phyloP scores from a whole-genome alignment of 2,113 vertebrate genomes.

The Oncorhynchus clarkii region DNA sequence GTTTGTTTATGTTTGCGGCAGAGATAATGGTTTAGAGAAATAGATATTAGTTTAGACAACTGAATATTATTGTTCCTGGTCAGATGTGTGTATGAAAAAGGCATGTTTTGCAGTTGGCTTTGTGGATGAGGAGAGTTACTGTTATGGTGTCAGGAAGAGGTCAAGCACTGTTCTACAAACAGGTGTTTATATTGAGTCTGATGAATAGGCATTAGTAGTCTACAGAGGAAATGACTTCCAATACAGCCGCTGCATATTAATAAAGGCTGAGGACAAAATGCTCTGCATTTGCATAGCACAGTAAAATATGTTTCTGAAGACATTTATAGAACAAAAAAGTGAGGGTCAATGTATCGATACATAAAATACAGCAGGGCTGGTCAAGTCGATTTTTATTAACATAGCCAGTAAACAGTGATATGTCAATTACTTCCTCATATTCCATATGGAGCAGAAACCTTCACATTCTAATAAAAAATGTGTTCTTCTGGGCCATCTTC shows the following conservation, averaged over 20 bases:
- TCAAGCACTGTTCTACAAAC: neutral
- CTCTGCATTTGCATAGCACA: too few species aligned
- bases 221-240: neutral
- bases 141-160: neutral
- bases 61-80: too few species aligned
- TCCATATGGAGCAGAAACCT: conserved; percentile 15
- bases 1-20: too few species aligned
- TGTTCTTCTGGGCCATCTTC: neutral
- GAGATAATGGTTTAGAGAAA: too few species aligned
- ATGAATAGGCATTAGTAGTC: neutral
- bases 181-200: neutral
- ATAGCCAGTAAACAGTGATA: conserved; percentile 45
- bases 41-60: too few species aligned
- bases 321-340: neutral
- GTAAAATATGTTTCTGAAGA: too few species aligned
- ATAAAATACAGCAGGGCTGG: conserved; percentile 23
- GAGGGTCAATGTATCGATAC: neutral
- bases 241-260: neutral
- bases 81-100: too few species aligned
- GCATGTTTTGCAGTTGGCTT: too few species aligned
- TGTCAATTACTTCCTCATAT: conserved; percentile 24
- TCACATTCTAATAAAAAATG: conserved; percentile 27
- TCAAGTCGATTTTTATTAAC: conserved; percentile 66
- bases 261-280: neutral
- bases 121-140: neutral